Evolutionary conservation across 53 echinoderm and acorn worm genomes (phyloP).

Genomic region (Holothuria scabra): DNA sequence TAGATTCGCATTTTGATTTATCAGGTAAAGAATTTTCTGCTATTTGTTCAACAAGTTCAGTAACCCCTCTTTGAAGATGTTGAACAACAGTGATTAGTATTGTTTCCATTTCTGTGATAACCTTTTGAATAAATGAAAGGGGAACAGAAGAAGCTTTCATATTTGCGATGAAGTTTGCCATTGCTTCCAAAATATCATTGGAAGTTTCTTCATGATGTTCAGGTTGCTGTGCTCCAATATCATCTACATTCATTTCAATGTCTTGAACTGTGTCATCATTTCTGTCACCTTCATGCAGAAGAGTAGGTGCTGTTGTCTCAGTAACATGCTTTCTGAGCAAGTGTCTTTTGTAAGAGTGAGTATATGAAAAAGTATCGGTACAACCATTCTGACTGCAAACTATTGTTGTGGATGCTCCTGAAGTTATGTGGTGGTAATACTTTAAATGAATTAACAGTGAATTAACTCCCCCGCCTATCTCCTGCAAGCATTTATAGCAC

Average conservation of each 20-base stretch:
- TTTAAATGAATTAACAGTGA: neutral
- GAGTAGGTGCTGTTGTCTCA: neutral
- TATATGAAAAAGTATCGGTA: neutral
- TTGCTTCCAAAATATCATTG: neutral
- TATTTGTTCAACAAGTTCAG: neutral
- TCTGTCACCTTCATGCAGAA: neutral
- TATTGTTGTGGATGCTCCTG: neutral
- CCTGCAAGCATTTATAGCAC: no score
- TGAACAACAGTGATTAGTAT: neutral
- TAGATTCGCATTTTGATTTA: neutral
- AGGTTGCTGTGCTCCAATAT: neutral
- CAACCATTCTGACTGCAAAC: constrained; percentile 11
- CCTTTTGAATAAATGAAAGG: constrained; percentile 22
- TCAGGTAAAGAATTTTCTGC: neutral
- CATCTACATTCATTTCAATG: neutral
- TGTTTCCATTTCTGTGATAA: no score
- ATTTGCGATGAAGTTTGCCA: constrained; percentile 19
- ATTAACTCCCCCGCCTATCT: no score
- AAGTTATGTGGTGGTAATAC: neutral
- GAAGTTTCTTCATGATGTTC: neutral
- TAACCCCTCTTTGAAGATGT: neutral
- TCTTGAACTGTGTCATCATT: neutral
- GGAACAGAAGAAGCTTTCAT: constrained; percentile 15
- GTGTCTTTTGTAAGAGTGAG: neutral
- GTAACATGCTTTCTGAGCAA: neutral